Evolutionary conservation across 2,888 invertebrate genomes (phyloP).

Genomic region (Subacronicta megacephala): DNA sequence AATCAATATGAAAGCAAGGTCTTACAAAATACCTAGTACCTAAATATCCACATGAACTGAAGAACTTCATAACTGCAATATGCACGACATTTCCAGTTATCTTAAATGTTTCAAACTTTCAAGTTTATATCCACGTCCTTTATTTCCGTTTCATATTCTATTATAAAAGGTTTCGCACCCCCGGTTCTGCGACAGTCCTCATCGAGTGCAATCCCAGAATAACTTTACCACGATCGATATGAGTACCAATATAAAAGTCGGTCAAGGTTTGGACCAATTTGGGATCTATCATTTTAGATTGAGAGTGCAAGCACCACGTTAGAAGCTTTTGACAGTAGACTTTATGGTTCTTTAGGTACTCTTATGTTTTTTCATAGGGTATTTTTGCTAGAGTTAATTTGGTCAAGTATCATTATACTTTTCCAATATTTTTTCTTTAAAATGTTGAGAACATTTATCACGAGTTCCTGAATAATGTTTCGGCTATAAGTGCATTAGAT

Average conservation of each 20-base stretch:
- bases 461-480: background rate
- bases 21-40: no score
- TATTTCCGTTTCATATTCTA: constrained; percentile 39
- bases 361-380: constrained; percentile 13
- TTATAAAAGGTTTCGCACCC: constrained; percentile 43
- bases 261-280: constrained; percentile 45
- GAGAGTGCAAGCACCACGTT: constrained; percentile 35
- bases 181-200: constrained; percentile 28
- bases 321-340: constrained; percentile 3
- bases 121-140: constrained; percentile 22
- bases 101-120: background rate
- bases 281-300: constrained; percentile 45
- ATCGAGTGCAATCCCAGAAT: constrained; percentile 52
- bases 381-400: background rate
- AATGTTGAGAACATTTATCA: background rate
- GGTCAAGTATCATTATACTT: background rate
- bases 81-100: no score
- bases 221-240: constrained; percentile 47
- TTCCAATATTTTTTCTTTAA: constrained; percentile 6
- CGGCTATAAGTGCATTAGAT: constrained; percentile 11
- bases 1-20: no score
- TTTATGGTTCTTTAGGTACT: constrained; percentile 17
- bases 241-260: constrained; percentile 43
- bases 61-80: no score
- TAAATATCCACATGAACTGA: no score